Conservation (phyloP, 2,888 invertebrate species). For the Helleia helle region DNA sequence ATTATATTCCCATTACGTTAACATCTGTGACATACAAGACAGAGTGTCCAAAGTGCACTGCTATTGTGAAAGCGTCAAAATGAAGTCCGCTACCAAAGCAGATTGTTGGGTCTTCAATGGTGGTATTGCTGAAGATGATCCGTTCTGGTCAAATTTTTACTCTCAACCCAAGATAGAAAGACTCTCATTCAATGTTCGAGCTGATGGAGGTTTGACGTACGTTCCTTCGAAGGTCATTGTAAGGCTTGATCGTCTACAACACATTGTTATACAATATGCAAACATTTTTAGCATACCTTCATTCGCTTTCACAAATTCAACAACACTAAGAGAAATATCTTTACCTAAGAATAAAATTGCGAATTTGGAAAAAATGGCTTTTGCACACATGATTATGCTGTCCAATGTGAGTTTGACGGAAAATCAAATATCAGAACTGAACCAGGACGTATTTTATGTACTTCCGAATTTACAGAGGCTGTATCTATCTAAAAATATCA, state of each 20-base stretch:
- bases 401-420: slow-evolving; percentile 81
- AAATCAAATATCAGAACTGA: slow-evolving; percentile 84
- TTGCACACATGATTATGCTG: slow-evolving; percentile 82
- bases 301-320: slow-evolving; percentile 83
- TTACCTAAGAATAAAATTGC: slow-evolving; percentile 82
- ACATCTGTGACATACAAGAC: slow-evolving; percentile 74
- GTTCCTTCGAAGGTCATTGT: slow-evolving; percentile 82
- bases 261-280: slow-evolving; percentile 81
- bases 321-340: slow-evolving; percentile 78
- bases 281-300: slow-evolving; percentile 80
- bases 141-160: slow-evolving; percentile 82
- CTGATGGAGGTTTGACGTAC: slow-evolving; percentile 79
- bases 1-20: slow-evolving; percentile 56
- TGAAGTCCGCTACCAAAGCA: slow-evolving; percentile 77
- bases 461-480: slow-evolving; percentile 82
- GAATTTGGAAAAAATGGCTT: slow-evolving; percentile 79
- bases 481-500: slow-evolving; percentile 87
- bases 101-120: slow-evolving; percentile 85
- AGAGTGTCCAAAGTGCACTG: slow-evolving; percentile 76
- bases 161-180: slow-evolving; percentile 81
- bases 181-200: slow-evolving; percentile 80
- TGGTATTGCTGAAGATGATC: slow-evolving; percentile 80
- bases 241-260: slow-evolving; percentile 77
- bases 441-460: slow-evolving; percentile 82
- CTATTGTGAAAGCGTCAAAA: slow-evolving; percentile 75